These are phyloP conservation scores for Porites cylindrica DNA, from an alignment of 92 coral and sea anemone species.

Conservation along the genomic window DNA sequence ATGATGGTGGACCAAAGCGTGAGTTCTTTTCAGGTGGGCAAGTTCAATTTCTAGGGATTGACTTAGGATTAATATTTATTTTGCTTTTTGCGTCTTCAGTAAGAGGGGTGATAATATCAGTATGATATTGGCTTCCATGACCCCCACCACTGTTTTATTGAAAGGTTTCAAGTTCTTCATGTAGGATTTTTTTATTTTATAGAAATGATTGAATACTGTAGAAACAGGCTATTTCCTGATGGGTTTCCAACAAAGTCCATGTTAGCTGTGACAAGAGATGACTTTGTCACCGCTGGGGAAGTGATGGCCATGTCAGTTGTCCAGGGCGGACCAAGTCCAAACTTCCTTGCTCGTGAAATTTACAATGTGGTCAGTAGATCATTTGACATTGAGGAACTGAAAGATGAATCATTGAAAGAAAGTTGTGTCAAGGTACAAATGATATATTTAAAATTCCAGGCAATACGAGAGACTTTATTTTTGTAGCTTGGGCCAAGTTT, in stretches of 20 bases:
- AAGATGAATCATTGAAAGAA: slow-evolving; percentile 39
- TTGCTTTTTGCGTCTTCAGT: no score
- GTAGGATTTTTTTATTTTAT: background rate
- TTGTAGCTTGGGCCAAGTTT: no score
- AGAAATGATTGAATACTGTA: slow-evolving; percentile 60
- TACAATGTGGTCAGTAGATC: slow-evolving; percentile 53
- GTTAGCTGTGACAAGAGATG: slow-evolving; percentile 22
- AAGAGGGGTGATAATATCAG: no score
- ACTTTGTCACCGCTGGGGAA: slow-evolving; percentile 65
- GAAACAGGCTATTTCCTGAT: slow-evolving; percentile 62
- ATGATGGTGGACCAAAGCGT: slow-evolving; percentile 63
- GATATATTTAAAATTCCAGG: slow-evolving; percentile 10
- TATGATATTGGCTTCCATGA: no score
- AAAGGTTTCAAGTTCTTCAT: no score
- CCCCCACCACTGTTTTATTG: no score
- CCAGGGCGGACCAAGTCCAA: slow-evolving; percentile 73
- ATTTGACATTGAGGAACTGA: slow-evolving; percentile 46
- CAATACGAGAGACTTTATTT: no score
- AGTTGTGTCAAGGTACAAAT: slow-evolving; percentile 49
- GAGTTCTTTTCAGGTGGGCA: slow-evolving; percentile 60
- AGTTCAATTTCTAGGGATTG: background rate
- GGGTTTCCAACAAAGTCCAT: slow-evolving; percentile 55
- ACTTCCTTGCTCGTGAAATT: slow-evolving; percentile 50
- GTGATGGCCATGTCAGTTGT: slow-evolving; percentile 74
- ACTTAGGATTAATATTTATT: no score